Evolutionary conservation across 2,113 vertebrate genomes (phyloP).

Genomic region (Rhinolophus sinicus): DNA sequence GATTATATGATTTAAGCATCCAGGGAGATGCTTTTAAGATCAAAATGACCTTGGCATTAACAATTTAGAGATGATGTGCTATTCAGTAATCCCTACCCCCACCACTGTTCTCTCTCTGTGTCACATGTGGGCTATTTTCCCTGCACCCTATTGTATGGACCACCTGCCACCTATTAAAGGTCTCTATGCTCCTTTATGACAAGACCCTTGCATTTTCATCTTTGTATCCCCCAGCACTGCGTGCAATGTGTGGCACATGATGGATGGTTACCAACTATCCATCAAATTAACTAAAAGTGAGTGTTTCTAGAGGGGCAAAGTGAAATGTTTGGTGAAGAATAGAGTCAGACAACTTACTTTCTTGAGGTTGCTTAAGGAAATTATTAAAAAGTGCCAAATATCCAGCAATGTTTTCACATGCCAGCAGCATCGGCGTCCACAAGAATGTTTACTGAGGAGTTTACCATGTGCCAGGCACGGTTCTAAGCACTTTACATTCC

Average conservation of each 20-base stretch:
- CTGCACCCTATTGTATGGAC: background rate
- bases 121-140: background rate
- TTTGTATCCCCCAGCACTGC: background rate
- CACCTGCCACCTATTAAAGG: background rate
- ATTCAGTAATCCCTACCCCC: background rate
- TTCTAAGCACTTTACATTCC: background rate
- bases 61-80: background rate
- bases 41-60: background rate
- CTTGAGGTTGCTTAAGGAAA: background rate
- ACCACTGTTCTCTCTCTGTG: background rate
- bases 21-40: background rate
- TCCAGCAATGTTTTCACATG: background rate
- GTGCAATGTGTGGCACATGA: background rate
- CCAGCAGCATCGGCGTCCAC: background rate
- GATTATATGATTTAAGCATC: background rate
- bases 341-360: background rate
- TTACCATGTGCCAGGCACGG: rapidly evolving
- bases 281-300: background rate
- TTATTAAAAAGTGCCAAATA: background rate
- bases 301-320: background rate
- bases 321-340: background rate
- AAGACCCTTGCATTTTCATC: background rate
- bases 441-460: background rate
- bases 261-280: background rate
- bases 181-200: background rate